Percentiles rank a stretch among this genome's conserved stretches.
phyloP scores from a whole-genome alignment of 35 echinoderm and acorn worm species.

The Ophioderma brevispina region DNA sequence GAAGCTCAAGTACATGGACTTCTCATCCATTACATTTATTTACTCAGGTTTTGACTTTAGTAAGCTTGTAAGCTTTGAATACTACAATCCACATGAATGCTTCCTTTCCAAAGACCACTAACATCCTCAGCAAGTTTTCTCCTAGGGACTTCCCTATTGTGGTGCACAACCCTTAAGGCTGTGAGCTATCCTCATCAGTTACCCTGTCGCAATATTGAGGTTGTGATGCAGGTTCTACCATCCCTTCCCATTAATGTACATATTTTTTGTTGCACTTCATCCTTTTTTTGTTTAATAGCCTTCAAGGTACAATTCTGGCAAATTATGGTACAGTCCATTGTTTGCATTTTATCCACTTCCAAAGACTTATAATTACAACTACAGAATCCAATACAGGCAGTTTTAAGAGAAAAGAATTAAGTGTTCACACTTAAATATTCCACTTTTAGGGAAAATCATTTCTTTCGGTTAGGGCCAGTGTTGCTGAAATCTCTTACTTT shows the following conservation, averaged over 20 bases:
- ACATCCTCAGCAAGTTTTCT: background rate
- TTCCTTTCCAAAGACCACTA: too few species aligned
- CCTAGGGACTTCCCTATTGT: background rate
- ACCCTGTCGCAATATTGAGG: background rate
- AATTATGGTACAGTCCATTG: background rate
- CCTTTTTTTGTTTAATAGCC: background rate
- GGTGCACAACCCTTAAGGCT: background rate
- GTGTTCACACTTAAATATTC: background rate
- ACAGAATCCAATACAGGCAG: too few species aligned
- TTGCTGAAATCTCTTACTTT: background rate
- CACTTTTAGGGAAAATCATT: too few species aligned
- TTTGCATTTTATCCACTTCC: background rate
- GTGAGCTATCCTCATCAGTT: background rate
- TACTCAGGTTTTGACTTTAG: too few species aligned
- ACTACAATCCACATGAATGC: too few species aligned
- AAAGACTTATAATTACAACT: background rate
- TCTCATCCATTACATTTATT: too few species aligned
- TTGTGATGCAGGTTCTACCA: background rate
- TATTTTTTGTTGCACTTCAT: background rate
- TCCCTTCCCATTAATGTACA: background rate
- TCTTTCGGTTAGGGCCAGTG: too few species aligned
- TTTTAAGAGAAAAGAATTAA: background rate
- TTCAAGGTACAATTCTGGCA: background rate
- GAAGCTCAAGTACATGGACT: too few species aligned
- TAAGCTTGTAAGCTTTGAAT: too few species aligned